These are phyloP conservation scores for Papilio glaucus DNA, from an alignment of 1,140 invertebrate genomes.

Conservation along the genomic window DNA sequence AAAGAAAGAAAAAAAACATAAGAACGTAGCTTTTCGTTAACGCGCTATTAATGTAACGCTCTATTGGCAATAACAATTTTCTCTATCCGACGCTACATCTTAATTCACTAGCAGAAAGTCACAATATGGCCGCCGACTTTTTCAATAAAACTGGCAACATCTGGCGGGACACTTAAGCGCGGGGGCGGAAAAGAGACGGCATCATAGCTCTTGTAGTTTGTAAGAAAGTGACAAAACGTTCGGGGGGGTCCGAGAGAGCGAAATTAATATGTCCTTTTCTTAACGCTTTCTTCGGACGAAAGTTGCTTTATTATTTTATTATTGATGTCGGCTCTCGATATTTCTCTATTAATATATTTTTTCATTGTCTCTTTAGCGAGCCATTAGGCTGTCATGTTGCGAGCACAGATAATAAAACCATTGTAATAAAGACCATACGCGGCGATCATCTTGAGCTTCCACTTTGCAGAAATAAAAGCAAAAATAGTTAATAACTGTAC, in stretches of 20 bases:
- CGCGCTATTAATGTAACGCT: constrained; percentile 32
- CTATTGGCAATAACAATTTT: constrained; percentile 44
- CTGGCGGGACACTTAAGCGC: constrained; percentile 73
- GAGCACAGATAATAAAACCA: constrained; percentile 30
- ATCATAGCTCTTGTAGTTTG: constrained; percentile 29
- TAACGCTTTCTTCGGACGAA: constrained; percentile 64
- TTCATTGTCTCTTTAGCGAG: constrained; percentile 47
- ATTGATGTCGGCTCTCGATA: constrained; percentile 65
- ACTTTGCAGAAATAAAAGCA: neutral
- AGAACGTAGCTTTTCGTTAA: constrained; percentile 3
- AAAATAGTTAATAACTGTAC: neutral
- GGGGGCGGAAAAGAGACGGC: constrained; percentile 60
- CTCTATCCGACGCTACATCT: constrained; percentile 63
- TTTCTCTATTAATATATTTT: constrained; percentile 67
- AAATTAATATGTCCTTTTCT: constrained; percentile 79
- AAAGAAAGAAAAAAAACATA: constrained; percentile 8
- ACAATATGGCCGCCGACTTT: constrained; percentile 73
- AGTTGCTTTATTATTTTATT: constrained; percentile 73
- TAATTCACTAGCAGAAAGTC: constrained; percentile 73
- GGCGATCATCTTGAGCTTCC: constrained; percentile 13
- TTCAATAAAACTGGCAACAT: constrained; percentile 79
- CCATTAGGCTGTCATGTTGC: constrained; percentile 31
- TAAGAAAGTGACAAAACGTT: constrained; percentile 48
- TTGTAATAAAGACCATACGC: constrained; percentile 30
- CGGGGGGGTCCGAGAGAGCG: constrained; percentile 48